Base-by-base conservation (phyloP, 92 coral and sea anemone species). In the Anthopleura xanthogrammica region DNA sequence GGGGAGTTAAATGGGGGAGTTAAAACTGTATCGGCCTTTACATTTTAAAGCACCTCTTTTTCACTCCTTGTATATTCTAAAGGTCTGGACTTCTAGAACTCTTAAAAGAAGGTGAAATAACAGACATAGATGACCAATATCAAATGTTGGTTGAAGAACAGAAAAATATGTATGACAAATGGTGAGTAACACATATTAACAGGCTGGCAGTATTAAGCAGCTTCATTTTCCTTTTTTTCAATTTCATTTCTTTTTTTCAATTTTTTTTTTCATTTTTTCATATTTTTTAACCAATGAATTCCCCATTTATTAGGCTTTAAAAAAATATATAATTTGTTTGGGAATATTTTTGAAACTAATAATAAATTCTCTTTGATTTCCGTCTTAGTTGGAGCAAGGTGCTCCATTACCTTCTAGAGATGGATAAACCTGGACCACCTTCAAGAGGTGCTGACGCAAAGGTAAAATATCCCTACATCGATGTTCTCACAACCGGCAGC, bases 71-170 rank as follows among this genome's bases (percentile, higher is more conserved):
- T 43, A 7, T 52, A 57, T 17, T 71, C n/a, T 78, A 3, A 83
- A 96, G 99, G 82, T 94, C 98, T 7, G 94, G 98, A 12, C 93
- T 96, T 16, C 86, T 94, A 20, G 90, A 73, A 42, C 91, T 96
- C 43, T 88, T 96, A 71, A 90, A 83, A 9, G 94, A 88, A 52
- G 98, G 99, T 1, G 99, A 94, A 54, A 90, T 92, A 80, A 46
- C 82, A 22, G 92, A 85, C 66, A 93, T 96, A 22, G 97, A 96
- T 62, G 79, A 71, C 9, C 93, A 96, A 76, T 96, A 96, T 83
- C 85, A 87, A 80, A 77, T 77, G 48, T 75, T 94, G 77, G 90
- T 96, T 65, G 88, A 85, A 24, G 99, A 94, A 54, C 99, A 96
- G 76, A 96, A 94, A 80, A 68, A 79, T 66, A 86, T 88, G 83